These are phyloP conservation scores for Scolanthus callimorphus DNA, from an alignment of 92 coral and sea anemone species.

Conservation along the genomic window DNA sequence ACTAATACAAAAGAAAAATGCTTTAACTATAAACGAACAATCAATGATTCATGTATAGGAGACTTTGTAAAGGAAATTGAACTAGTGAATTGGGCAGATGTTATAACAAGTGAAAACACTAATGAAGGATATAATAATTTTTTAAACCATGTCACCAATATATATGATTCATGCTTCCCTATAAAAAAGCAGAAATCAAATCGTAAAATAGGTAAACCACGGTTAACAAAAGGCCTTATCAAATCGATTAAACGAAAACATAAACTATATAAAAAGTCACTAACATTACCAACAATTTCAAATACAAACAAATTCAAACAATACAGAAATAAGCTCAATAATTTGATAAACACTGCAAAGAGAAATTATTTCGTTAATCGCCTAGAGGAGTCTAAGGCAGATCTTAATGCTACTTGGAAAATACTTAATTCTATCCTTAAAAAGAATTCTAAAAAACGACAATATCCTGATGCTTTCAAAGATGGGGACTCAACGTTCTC, in stretches of 20 bases:
- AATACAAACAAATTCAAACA: slow-evolving; percentile 10
- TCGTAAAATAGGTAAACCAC: slow-evolving; percentile 2
- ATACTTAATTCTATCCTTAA: slow-evolving; percentile 7
- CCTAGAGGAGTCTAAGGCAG: slow-evolving; percentile 4
- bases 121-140: slow-evolving; percentile 7
- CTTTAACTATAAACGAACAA: not conserved
- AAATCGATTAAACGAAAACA: slow-evolving; percentile 25
- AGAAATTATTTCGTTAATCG: slow-evolving; percentile 4
- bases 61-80: no score
- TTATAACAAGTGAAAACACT: not conserved
- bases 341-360: slow-evolving; percentile 10
- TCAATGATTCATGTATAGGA: not conserved
- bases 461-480: slow-evolving; percentile 14
- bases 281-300: slow-evolving; percentile 4
- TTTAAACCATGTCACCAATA: not conserved
- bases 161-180: slow-evolving; percentile 20
- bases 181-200: slow-evolving; percentile 5
- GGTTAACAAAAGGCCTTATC: slow-evolving; percentile 13
- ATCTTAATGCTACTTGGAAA: slow-evolving; percentile 18
- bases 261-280: slow-evolving; percentile 11
- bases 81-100: not conserved
- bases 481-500: slow-evolving; percentile 2
- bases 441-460: not conserved
- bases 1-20: not conserved
- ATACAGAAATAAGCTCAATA: slow-evolving; percentile 20